Evolutionary conservation across 2,797 vertebrate genomes (phyloP), one percentile per base, ranked within the genome.

Genomic region (Brachyalestes nurse): DNA sequence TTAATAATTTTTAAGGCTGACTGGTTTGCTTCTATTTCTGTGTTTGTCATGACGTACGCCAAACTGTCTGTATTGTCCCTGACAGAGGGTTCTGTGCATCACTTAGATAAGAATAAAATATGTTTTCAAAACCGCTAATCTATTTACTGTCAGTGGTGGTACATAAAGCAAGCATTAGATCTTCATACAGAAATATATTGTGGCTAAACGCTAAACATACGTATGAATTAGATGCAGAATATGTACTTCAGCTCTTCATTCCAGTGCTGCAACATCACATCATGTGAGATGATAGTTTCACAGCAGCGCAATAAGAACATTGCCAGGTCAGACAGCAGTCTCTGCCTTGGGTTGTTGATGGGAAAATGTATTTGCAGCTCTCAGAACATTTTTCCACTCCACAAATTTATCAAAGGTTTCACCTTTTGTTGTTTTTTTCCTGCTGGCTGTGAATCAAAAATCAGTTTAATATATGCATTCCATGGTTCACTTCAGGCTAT

Each of bases 401-500:
- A 21, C 53, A 60, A 34, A 73, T 72, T 83, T 72, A 75, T 51
- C 72, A 81, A 75, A 83, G n/a, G 23, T 40, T 74, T 77, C 42
- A 70, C 69, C 60, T 83, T 70, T 69, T 53, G 13, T 69, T 53
- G 13, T 40, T 75, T 67, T 67, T 51, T 53, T 73, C 47, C 0
- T 25, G 34, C 70, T 81, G 62, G 80, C 47, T 73, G 75, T 84
- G 82, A 51, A 61, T 72, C 28, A 49, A 51, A 72, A 84, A 75
- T 42, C 10, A 16, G n/a, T 45, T 19, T 51, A 71, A 72, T 82
- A 75, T 53, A 69, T 72, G 82, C 83, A 87, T 89, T 90, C 83
- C 21, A 84, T 67, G 79, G 80, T 90, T 92, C 86, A 87, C 40
- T 58, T 82, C 38, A 66, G 80, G 80, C 71, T 81, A 72, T 86